Evolutionary conservation across 2,888 invertebrate genomes (phyloP).

Genomic region (Euplexia lucipara): DNA sequence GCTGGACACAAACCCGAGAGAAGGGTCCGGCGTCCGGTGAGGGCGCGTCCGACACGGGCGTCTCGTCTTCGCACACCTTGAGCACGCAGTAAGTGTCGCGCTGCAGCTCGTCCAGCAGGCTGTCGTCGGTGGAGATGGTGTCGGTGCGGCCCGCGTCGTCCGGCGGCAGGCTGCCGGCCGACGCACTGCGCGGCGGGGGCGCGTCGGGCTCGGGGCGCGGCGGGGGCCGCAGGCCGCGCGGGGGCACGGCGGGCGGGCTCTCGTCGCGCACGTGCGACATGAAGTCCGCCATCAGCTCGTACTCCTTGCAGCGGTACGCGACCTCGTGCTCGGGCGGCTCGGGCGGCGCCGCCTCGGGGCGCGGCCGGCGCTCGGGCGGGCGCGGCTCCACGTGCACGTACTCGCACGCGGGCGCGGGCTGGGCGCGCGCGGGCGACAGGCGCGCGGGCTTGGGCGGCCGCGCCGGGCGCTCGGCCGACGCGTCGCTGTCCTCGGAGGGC

Average conservation of each 20-base stretch:
- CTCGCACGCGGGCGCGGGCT: slow-evolving; percentile 72
- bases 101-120: slow-evolving; percentile 85
- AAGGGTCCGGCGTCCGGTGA: slow-evolving; percentile 76
- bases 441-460: slow-evolving; percentile 85
- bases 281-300: slow-evolving; percentile 85
- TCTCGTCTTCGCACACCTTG: slow-evolving; percentile 85
- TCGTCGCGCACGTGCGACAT: slow-evolving; percentile 72
- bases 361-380: slow-evolving; percentile 81
- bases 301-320: slow-evolving; percentile 76
- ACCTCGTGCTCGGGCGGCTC: slow-evolving; percentile 66
- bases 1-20: slow-evolving; percentile 83
- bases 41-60: slow-evolving; percentile 57
- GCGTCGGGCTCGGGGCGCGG: slow-evolving; percentile 86
- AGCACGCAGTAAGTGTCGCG: slow-evolving; percentile 84
- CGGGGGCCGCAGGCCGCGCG: slow-evolving; percentile 66
- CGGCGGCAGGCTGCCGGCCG: slow-evolving; percentile 91
- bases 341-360: slow-evolving; percentile 64
- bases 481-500: slow-evolving; percentile 83
- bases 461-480: slow-evolving; percentile 80
- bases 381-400: slow-evolving; percentile 88
- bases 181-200: slow-evolving; percentile 89
- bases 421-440: slow-evolving; percentile 78
- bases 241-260: slow-evolving; percentile 79
- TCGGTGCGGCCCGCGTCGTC: slow-evolving; percentile 82
- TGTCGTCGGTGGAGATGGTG: slow-evolving; percentile 83